Conservation (phyloP, 2,797 vertebrate genomes). For the Crenichthys baileyi region DNA sequence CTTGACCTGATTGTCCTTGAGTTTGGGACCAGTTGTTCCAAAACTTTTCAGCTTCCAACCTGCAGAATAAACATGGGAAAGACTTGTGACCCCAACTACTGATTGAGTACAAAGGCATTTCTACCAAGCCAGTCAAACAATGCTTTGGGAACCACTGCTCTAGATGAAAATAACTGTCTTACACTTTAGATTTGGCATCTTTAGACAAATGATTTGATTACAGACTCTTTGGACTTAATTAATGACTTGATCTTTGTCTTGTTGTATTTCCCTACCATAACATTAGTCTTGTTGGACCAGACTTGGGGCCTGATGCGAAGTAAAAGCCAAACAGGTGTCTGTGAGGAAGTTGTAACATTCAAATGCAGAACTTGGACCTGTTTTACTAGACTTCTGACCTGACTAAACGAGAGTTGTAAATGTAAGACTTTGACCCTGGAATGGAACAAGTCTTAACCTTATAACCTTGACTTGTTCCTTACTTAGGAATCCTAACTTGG, state of each 20-base stretch:
- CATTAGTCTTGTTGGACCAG: neutral
- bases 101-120: neutral
- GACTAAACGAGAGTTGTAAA: neutral
- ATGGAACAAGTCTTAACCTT: neutral
- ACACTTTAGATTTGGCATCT: neutral
- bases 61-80: neutral
- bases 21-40: neutral
- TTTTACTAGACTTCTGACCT: neutral
- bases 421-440: neutral
- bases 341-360: neutral
- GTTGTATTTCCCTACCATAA: neutral
- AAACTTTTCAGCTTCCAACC: neutral
- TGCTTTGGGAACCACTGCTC: neutral
- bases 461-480: neutral
- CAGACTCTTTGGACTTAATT: neutral
- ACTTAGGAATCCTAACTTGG: neutral
- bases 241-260: neutral
- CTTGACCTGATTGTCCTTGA: neutral
- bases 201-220: neutral
- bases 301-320: neutral
- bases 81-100: neutral
- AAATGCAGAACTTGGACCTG: too few relatives aligned
- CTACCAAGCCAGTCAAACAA: neutral
- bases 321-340: neutral
- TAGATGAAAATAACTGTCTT: neutral